Evolutionary conservation across 2,888 invertebrate species (phyloP).

Genomic region (Rhagophthalmus giganteus): DNA sequence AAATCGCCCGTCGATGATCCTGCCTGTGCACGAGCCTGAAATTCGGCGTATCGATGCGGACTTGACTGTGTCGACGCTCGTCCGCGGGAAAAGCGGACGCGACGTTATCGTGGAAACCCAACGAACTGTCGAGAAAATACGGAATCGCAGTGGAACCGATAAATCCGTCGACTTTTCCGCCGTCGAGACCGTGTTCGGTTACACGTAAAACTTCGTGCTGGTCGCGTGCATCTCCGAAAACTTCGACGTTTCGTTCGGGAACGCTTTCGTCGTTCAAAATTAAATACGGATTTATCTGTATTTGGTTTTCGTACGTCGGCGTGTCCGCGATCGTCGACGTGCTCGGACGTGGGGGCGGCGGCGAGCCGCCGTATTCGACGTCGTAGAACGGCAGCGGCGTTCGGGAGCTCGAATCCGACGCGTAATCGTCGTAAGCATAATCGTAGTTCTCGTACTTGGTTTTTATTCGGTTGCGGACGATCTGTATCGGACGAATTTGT

Average conservation of each 20-base stretch:
- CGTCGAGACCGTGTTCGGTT: conserved; percentile 24
- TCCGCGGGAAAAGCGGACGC: conserved; percentile 36
- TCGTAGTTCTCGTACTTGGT: conserved; percentile 24
- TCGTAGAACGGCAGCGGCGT: conserved; percentile 12
- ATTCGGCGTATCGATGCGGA: conserved; percentile 33
- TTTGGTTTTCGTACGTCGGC: conserved; percentile 20
- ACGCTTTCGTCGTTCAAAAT: conserved; percentile 5
- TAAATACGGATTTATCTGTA: conserved; percentile 25
- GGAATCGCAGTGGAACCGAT: conserved; percentile 38
- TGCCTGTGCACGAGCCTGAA: conserved; percentile 15
- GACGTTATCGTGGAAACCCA: conserved; percentile 29
- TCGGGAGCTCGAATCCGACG: conserved; percentile 25
- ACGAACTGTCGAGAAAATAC: conserved; percentile 31
- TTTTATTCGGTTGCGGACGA: conserved; percentile 15
- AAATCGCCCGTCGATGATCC: too few species aligned
- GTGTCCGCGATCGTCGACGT: conserved; percentile 1
- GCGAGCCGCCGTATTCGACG: conserved; percentile 6
- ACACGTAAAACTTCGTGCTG: conserved; percentile 20
- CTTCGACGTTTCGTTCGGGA: conserved; percentile 8
- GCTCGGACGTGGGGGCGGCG: conserved; percentile 3
- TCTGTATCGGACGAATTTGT: conserved; percentile 32
- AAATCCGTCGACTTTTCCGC: conserved; percentile 35
- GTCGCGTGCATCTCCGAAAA: conserved; percentile 21
- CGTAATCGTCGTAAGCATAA: conserved; percentile 32
- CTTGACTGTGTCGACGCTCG: conserved; percentile 21